Conservation (phyloP, 2,797 vertebrate species). For the Spinibarbus caldwelli region DNA sequence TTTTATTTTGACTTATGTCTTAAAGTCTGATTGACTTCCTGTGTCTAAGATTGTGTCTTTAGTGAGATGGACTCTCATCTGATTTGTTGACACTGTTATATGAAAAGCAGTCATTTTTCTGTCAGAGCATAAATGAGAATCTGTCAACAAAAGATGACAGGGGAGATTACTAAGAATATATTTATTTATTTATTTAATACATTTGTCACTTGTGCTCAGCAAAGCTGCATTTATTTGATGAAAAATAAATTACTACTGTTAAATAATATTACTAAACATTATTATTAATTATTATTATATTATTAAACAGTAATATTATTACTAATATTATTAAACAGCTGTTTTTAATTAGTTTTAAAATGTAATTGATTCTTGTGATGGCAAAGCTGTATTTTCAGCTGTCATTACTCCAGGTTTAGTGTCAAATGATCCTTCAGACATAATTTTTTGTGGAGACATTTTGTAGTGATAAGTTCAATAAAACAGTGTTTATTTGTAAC, state of each 20-base stretch:
- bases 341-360: too few species aligned
- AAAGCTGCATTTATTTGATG: background rate
- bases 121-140: background rate
- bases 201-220: background rate
- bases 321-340: too few species aligned
- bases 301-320: too few species aligned
- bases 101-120: background rate
- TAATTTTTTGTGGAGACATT: too few species aligned
- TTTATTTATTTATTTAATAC: background rate
- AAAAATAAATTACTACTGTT: background rate
- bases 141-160: background rate
- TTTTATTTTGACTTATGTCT: constrained; percentile 7
- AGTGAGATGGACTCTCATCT: background rate
- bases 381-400: background rate
- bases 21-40: constrained; percentile 2
- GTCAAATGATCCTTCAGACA: background rate
- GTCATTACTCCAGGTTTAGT: background rate
- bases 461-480: background rate
- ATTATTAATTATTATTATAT: too few species aligned
- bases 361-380: too few species aligned
- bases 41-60: constrained; percentile 4
- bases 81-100: background rate
- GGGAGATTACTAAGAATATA: background rate
- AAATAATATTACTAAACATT: background rate
- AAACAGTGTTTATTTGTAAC: background rate